Base-by-base conservation (phyloP, 2,797 vertebrate species). In the Scolopax bukidnonensis region DNA sequence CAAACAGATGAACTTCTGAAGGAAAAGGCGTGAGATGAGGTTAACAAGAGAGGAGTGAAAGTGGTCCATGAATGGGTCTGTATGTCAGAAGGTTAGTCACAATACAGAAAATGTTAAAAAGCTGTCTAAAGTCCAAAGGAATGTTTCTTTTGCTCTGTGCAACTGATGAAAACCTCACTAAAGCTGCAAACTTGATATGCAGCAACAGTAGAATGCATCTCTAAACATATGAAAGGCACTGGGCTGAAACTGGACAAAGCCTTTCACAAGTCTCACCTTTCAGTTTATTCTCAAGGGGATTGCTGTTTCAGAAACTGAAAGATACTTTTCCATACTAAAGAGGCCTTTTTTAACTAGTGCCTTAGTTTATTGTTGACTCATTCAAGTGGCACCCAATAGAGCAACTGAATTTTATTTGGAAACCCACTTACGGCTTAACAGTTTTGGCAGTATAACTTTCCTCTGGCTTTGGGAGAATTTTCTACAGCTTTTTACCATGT, bases 291-390 rank as follows among this genome's bases (percentile, higher is more conserved):
- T 83, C 95, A 94, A 95, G 83, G 77, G 77, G 74, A 50, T 68
- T 95, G 80, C 70, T 94, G 87, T 87, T 96, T 93, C 89, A 95
- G 74, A 93, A 90, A 67, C 74, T 94, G 90, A 96, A 96, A 90
- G 95, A 91, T 95, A 91, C 77, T 95, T 95, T 95, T 91, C 91
- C 78, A 74, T 94, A 86, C 70, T 96, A 95, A 97, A 90, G 96
- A 94, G 91, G 21, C 41, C 80, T 94, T 90, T 93, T 91, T 91
- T 6, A 91, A 94, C 85, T 89, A 90, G 16, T 12, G 43, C 32
- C 64, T 94, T 95, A 90, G 83, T 93, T 95, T 96, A 96, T 97
- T 95, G 96, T 97, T 93, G 90, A 96, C 67, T 95, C 93, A 95
- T 96, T 95, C 87, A 96, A 94, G 85, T 87, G 91, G 90, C 63